Evolutionary conservation across 2,888 invertebrate genomes (phyloP).

Genomic region (Strigamia crassipes): DNA sequence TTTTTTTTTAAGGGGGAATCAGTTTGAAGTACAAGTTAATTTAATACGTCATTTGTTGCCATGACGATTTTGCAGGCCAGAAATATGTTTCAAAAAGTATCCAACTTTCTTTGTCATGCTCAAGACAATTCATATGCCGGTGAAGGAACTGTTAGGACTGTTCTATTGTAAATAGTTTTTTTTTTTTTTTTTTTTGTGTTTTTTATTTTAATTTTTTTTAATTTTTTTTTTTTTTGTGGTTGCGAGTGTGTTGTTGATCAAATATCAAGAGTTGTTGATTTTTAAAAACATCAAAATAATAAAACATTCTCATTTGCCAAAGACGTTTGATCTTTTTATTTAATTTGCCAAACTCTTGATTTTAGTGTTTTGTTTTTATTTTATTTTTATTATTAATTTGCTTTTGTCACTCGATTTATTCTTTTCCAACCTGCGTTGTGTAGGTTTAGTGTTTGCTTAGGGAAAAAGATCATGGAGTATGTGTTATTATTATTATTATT

Average conservation of each 20-base stretch:
- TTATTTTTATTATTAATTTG: neutral
- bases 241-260: neutral
- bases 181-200: neutral
- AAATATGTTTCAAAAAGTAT: neutral
- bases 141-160: neutral
- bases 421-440: neutral
- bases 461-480: neutral
- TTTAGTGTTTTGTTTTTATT: neutral
- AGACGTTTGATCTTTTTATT: neutral
- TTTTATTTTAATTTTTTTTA: neutral
- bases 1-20: neutral
- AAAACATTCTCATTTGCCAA: neutral
- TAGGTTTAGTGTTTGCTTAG: neutral
- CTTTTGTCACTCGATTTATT: no score
- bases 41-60: neutral
- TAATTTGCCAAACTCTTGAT: neutral
- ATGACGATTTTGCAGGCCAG: neutral
- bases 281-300: neutral
- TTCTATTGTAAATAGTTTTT: neutral
- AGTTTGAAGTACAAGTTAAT: neutral
- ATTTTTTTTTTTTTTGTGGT: neutral
- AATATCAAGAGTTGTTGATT: neutral
- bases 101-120: neutral
- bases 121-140: neutral
- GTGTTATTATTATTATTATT: neutral